A percentile compares a stretch with the other conserved stretches of the same genome.
These are phyloP conservation scores for Tetramorium parvispinum DNA, from an alignment of 1,140 invertebrate species.

Conservation along the genomic window DNA sequence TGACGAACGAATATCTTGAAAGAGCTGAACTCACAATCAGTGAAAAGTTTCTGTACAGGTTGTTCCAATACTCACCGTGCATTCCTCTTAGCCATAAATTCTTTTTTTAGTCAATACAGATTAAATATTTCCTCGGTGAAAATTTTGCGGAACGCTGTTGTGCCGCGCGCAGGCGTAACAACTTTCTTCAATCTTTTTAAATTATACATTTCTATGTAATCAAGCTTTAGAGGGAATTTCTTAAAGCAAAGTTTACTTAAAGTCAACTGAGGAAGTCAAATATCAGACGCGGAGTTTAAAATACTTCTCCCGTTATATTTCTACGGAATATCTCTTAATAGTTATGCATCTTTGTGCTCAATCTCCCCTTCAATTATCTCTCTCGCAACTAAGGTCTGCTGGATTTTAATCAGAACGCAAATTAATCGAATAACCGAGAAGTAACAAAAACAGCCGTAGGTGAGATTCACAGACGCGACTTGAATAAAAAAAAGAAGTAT, in stretches of 20 bases:
- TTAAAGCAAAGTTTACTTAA: slow-evolving; percentile 14
- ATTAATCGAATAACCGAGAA: slow-evolving; percentile 18
- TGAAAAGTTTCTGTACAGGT: background rate
- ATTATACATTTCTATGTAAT: slow-evolving; percentile 19
- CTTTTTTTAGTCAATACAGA: background rate
- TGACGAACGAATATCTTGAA: slow-evolving; percentile 6
- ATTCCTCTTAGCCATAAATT: background rate
- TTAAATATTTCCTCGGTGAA: background rate
- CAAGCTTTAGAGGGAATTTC: slow-evolving; percentile 10
- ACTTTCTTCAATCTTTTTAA: slow-evolving; percentile 15
- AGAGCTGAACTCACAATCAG: background rate
- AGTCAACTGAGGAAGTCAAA: slow-evolving; percentile 20
- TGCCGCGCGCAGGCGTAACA: background rate
- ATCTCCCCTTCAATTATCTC: slow-evolving; percentile 4
- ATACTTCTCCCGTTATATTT: slow-evolving; percentile 17
- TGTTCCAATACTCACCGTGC: background rate
- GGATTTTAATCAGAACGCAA: slow-evolving; percentile 12
- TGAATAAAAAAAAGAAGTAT: slow-evolving; percentile 31
- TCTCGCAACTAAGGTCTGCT: background rate
- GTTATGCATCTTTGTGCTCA: slow-evolving; percentile 6
- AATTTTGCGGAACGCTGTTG: background rate
- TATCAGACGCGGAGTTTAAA: slow-evolving; percentile 10
- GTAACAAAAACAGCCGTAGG: slow-evolving; percentile 4
- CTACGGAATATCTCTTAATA: slow-evolving; percentile 3
- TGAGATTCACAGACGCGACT: slow-evolving; percentile 9